Evolutionary conservation across 2,888 invertebrate genomes (phyloP).

Genomic region (Aphidoletes aphidimyza): DNA sequence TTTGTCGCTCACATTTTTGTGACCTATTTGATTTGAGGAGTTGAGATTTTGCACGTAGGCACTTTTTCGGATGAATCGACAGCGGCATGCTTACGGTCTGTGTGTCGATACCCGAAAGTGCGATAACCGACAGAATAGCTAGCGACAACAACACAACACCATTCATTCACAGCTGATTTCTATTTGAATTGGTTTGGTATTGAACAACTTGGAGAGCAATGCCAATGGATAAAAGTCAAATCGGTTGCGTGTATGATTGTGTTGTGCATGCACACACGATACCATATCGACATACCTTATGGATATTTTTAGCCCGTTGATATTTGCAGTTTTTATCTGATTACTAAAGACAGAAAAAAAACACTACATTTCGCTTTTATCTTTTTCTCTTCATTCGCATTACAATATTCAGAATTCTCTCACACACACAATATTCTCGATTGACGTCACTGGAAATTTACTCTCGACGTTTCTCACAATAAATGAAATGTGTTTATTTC

Average conservation of each 20-base stretch:
- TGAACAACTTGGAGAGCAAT: too few relatives aligned
- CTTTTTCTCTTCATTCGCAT: not conserved
- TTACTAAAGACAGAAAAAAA: too few relatives aligned
- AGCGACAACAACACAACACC: constrained; percentile 8
- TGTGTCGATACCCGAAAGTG: too few relatives aligned
- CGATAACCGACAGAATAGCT: not conserved
- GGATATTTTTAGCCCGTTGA: not conserved
- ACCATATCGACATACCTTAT: too few relatives aligned
- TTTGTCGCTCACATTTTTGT: too few relatives aligned
- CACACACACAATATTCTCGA: not conserved
- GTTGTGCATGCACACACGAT: too few relatives aligned
- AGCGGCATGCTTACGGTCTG: not conserved
- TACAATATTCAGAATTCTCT: not conserved
- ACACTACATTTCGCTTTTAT: not conserved
- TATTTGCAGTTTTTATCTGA: not conserved
- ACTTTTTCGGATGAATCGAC: not conserved
- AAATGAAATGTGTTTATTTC: too few relatives aligned
- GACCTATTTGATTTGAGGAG: constrained; percentile 21
- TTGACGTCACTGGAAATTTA: constrained; percentile 29
- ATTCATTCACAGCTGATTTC: constrained; percentile 52
- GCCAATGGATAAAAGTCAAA: too few relatives aligned
- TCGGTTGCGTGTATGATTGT: too few relatives aligned
- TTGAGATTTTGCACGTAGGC: constrained; percentile 40
- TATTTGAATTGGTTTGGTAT: too few relatives aligned
- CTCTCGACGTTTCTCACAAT: constrained; percentile 30